Conservation (phyloP, 2,888 invertebrate species). For the Philonicus albiceps region DNA sequence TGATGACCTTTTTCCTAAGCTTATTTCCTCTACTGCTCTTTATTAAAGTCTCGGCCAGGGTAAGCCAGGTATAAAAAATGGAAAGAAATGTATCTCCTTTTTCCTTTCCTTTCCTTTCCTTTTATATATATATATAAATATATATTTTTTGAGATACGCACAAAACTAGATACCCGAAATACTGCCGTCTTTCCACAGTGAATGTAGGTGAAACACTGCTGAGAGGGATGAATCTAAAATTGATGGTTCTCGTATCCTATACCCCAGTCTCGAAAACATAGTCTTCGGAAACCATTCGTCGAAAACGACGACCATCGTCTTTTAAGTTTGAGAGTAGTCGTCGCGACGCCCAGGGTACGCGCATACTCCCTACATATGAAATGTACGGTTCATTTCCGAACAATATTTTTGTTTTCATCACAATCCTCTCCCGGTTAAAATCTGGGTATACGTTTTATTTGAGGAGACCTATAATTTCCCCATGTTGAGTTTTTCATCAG, state of each 20-base stretch:
- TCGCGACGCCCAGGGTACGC: constrained; percentile 23
- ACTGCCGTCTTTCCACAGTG: constrained; percentile 58
- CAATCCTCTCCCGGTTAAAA: not conserved
- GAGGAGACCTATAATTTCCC: not conserved
- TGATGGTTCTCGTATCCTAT: constrained; percentile 16
- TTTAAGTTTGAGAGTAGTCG: constrained; percentile 3
- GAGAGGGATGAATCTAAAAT: constrained; percentile 51
- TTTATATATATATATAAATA: no score
- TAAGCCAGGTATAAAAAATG: not conserved
- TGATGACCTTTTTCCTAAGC: not conserved
- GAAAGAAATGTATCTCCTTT: not conserved
- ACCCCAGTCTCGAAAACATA: not conserved
- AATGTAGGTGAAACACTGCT: constrained; percentile 60
- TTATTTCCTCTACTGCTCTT: not conserved
- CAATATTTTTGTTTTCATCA: constrained; percentile 22
- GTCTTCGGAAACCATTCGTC: not conserved
- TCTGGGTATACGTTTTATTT: not conserved
- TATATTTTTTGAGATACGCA: constrained; percentile 42
- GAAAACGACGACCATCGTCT: not conserved
- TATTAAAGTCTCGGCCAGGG: not conserved
- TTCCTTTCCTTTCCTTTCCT: not conserved
- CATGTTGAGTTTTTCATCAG: not conserved
- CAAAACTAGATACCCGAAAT: constrained; percentile 51
- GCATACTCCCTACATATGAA: constrained; percentile 7
- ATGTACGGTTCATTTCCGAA: constrained; percentile 25